Evolutionary conservation across 1,140 invertebrate species (phyloP).

Genomic region (Prorops nasuta): DNA sequence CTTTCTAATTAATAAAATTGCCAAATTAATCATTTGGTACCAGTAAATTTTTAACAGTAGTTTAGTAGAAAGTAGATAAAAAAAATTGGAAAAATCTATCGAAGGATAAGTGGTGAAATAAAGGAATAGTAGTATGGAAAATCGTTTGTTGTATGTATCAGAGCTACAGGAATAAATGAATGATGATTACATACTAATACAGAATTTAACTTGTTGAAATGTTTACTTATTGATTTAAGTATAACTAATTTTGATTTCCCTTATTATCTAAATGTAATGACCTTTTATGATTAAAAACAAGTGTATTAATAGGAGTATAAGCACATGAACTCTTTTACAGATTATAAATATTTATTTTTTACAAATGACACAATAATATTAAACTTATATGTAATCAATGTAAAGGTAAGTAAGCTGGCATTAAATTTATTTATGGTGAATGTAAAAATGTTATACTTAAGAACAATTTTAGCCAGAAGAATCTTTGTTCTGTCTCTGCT

Average conservation of each 20-base stretch:
- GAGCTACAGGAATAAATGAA: conserved; percentile 30
- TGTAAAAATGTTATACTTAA: too few species aligned
- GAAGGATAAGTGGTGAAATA: conserved; percentile 5
- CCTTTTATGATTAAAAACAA: too few species aligned
- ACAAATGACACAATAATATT: neutral
- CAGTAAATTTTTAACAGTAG: conserved; percentile 22
- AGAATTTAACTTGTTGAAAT: too few species aligned
- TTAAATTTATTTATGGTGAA: neutral
- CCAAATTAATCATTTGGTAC: conserved; percentile 23
- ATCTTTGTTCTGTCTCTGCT: conserved; percentile 58
- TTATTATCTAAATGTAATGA: too few species aligned
- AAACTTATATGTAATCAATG: neutral
- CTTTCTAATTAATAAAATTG: conserved; percentile 18
- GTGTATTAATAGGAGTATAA: too few species aligned
- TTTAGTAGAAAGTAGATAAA: conserved; percentile 20
- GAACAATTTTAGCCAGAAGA: conserved; percentile 25
- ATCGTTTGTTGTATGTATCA: conserved; percentile 31
- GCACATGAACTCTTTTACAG: too few species aligned
- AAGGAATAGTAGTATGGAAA: conserved; percentile 15
- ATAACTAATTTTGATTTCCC: too few species aligned
- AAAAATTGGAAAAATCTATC: conserved; percentile 15
- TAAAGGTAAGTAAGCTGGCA: too few species aligned
- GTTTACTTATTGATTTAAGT: too few species aligned
- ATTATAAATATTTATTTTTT: too few species aligned
- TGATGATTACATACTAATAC: conserved; percentile 21